phyloP scores from a whole-genome alignment of 2,888 invertebrate genomes.

The Pollenia labialis region DNA sequence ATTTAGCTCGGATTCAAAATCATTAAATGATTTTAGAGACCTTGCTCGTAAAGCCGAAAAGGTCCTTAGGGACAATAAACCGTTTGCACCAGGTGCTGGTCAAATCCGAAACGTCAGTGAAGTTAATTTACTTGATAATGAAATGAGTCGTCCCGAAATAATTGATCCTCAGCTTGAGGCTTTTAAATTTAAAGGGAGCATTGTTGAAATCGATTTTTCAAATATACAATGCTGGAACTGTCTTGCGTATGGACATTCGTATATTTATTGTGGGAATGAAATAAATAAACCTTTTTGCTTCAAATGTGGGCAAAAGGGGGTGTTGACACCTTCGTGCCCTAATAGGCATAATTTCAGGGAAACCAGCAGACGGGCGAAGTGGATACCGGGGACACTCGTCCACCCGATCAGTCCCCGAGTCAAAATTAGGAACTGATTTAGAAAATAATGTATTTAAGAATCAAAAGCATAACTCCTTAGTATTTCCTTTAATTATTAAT shows the following conservation, averaged over 20 bases:
- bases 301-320: constrained; percentile 23
- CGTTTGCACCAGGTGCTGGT: too few species aligned
- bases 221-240: constrained; percentile 38
- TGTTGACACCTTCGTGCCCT: constrained; percentile 4
- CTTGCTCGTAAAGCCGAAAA: too few species aligned
- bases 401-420: constrained; percentile 15
- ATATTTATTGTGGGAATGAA: constrained; percentile 1
- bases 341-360: constrained; percentile 34
- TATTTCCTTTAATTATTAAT: too few species aligned
- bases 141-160: not conserved
- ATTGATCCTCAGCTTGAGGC: constrained; percentile 23
- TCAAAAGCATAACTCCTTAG: too few species aligned
- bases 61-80: too few species aligned
- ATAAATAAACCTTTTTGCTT: constrained; percentile 12
- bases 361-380: constrained; percentile 25
- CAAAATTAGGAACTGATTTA: not conserved
- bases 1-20: too few species aligned
- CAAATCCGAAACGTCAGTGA: too few species aligned
- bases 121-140: not conserved
- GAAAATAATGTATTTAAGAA: not conserved
- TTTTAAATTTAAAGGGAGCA: not conserved
- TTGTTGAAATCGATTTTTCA: constrained; percentile 9
- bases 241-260: constrained; percentile 8
- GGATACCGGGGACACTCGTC: not conserved
- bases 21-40: too few species aligned